Conservation (phyloP, 2,113 vertebrate species). For the Scophthalmus maximus region DNA sequence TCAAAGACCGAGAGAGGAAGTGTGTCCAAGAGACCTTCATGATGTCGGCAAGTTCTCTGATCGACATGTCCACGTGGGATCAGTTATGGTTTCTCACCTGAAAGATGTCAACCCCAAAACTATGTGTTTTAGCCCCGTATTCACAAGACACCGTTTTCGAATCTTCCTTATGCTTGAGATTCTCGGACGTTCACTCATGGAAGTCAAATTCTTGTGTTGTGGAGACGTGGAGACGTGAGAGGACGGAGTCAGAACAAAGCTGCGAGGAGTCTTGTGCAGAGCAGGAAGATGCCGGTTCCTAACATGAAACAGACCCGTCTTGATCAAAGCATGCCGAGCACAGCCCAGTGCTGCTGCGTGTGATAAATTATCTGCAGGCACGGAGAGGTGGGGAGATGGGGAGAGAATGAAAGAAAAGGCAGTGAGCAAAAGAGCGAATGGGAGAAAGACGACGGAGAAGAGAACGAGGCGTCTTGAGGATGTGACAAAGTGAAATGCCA, state of each 20-base stretch:
- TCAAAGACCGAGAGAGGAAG: conserved; percentile 32
- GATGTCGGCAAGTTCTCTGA: conserved; percentile 84
- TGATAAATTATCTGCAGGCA: conserved; percentile 50
- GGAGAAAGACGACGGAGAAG: neutral
- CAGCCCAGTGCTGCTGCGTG: conserved; percentile 15
- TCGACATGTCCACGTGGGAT: conserved; percentile 23
- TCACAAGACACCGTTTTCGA: neutral
- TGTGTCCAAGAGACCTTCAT: conserved; percentile 77
- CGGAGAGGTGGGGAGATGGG: neutral
- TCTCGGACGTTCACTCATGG: conserved; percentile 5
- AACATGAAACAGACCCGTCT: conserved; percentile 71
- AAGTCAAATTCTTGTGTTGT: conserved; percentile 2
- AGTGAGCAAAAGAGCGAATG: neutral
- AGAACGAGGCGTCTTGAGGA: conserved; percentile 1
- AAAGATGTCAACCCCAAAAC: neutral
- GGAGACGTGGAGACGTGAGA: conserved; percentile 17
- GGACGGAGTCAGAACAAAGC: conserved; percentile 36
- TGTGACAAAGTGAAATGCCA: neutral
- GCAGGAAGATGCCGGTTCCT: conserved; percentile 35
- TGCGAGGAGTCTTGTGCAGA: conserved; percentile 20
- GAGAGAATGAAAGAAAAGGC: neutral
- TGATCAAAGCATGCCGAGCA: conserved; percentile 67
- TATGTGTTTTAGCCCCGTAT: neutral
- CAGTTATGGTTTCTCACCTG: conserved; percentile 1
- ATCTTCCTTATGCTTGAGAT: neutral